phyloP scores from a whole-genome alignment of 2,797 vertebrate species.

The Vultur gryphus region DNA sequence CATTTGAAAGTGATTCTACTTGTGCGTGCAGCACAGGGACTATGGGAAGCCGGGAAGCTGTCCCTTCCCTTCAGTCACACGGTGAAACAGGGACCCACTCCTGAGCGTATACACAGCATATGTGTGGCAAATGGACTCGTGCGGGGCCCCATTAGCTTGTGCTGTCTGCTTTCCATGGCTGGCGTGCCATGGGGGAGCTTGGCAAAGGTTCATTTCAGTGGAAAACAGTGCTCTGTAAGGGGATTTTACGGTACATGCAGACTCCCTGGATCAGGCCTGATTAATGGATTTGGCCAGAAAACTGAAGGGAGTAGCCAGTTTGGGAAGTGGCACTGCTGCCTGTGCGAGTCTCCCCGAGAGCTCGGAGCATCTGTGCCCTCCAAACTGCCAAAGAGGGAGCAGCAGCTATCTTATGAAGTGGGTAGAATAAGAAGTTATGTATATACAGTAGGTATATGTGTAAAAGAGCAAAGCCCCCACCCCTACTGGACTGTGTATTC shows the following conservation, averaged over 20 bases:
- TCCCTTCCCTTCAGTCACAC: neutral
- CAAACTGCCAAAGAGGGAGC: neutral
- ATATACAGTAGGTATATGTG: neutral
- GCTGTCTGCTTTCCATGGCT: neutral
- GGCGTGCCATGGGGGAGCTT: neutral
- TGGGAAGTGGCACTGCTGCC: neutral
- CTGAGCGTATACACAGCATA: neutral
- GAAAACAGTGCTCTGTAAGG: neutral
- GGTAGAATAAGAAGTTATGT: neutral
- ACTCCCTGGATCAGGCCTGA: neutral
- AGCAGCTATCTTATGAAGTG: neutral
- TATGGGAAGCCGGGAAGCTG: neutral
- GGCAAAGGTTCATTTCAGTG: neutral
- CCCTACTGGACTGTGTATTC: neutral
- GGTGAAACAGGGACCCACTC: neutral
- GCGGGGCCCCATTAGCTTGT: neutral
- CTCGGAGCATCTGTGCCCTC: neutral
- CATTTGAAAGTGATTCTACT: neutral
- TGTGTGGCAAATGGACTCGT: neutral
- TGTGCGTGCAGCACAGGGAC: neutral
- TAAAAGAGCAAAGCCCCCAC: neutral
- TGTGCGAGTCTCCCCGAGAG: neutral
- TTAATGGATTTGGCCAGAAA: slow-evolving; percentile 17
- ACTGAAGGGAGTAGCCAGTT: neutral
- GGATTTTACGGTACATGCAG: neutral